Base-by-base conservation (phyloP, 2,113 vertebrate genomes). In the Perca schrenkii region DNA sequence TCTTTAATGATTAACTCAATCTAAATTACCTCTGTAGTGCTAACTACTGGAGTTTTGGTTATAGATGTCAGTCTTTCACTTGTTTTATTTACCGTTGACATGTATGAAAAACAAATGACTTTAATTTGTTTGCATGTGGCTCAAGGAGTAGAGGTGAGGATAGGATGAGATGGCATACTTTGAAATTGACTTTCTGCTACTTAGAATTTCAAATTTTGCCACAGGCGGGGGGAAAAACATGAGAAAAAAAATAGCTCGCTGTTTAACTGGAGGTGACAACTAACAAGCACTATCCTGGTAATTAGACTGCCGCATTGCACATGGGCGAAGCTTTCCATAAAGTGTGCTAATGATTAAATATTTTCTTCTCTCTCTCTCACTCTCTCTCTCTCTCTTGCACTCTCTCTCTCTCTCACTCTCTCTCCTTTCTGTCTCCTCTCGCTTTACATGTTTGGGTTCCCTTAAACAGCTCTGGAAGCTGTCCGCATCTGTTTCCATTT, bases 201-300 rank as follows among this genome's bases (percentile, higher is more conserved):
- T 92, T 87, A 84, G 88, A 92, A 92, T 93, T 93, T 93, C 76
- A 90, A 90, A 91, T 89, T 88, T 21, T 70, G 75, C 66, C 74
- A 80, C 63, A 58, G 71, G 58, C 70, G 3, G 40, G n/a, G n/a
- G 4, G 10, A 66, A 62, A 60, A 62, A 83, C 61, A 81, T 64
- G 43, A 70, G 71, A 56, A 61, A 65, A 74, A 79, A 75, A 79
- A 57, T 64, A 79, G 54, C 78, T 64, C 28, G 52, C 83, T 93
- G 89, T 93, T 94, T 89, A 92, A 91, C 85, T 93, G 80, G 83
- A 93, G 91, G 90, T 92, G 89, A 93, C 89, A 93, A 91, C 91
- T 90, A 94, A 93, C 90, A 92, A 89, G 86, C 85, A 34, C 88
- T 83, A 86, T 86, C 78, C 80, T 89, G 86, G 86, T 94, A 95